A percentile compares a stretch with the other conserved stretches of the same genome.
phyloP scores from a whole-genome alignment of 2,888 invertebrate species.

The Leistus spinibarbis region DNA sequence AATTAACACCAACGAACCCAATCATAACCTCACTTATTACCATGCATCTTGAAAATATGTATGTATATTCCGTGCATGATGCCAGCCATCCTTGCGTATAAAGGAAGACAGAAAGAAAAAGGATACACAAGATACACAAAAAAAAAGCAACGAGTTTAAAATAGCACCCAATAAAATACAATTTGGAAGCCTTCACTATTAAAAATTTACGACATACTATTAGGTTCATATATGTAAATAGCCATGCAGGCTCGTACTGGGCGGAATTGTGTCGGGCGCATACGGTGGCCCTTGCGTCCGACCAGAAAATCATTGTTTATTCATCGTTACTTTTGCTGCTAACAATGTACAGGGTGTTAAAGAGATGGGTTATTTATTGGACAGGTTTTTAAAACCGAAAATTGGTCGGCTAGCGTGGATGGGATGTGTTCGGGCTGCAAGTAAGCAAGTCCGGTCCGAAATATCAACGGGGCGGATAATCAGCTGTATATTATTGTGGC shows the following conservation, averaged over 20 bases:
- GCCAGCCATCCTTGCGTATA: too few relatives aligned
- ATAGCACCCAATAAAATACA: constrained; percentile 36
- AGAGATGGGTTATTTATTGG: constrained; percentile 47
- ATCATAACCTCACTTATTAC: not conserved
- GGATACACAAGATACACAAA: not conserved
- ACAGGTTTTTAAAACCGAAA: constrained; percentile 23
- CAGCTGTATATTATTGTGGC: not conserved
- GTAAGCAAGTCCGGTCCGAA: not conserved
- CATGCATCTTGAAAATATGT: not conserved
- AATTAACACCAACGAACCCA: not conserved
- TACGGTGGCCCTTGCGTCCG: not conserved
- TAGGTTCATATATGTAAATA: constrained; percentile 37
- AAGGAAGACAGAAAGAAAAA: not conserved
- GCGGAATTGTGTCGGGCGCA: not conserved
- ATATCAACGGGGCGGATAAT: not conserved
- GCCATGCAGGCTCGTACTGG: not conserved
- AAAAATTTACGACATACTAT: constrained; percentile 28
- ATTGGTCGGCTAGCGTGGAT: not conserved
- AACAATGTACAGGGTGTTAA: constrained; percentile 48
- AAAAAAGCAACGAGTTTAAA: constrained; percentile 15
- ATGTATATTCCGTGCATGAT: too few relatives aligned
- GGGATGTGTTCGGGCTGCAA: not conserved
- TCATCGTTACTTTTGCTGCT: constrained; percentile 14
- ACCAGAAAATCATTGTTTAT: constrained; percentile 12
- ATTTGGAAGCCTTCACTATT: constrained; percentile 26